Conservation (phyloP, 92 coral and sea anemone genomes). For the Phymanthus crucifer region DNA sequence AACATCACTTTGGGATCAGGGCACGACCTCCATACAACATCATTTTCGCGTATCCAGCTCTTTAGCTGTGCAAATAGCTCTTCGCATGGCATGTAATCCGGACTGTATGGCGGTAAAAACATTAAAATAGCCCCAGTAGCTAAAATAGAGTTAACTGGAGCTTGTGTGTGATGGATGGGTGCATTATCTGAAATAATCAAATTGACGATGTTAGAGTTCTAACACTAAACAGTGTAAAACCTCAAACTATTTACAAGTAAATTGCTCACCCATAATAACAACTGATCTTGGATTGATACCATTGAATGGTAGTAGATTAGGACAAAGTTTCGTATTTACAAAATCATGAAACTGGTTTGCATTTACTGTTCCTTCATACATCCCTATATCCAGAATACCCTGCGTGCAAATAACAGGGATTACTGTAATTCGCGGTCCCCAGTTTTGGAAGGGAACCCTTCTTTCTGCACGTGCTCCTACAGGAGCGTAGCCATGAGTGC, state of each 20-base stretch:
- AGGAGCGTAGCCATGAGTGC: no score
- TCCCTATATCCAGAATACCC: constrained; percentile 36
- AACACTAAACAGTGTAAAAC: no score
- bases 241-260: no score
- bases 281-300: constrained; percentile 48
- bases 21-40: constrained; percentile 46
- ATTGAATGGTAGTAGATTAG: constrained; percentile 38
- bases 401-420: constrained; percentile 38
- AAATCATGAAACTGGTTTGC: constrained; percentile 27
- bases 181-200: constrained; percentile 21
- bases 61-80: constrained; percentile 41
- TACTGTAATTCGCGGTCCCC: constrained; percentile 51
- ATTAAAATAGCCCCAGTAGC: constrained; percentile 31
- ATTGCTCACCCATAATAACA: constrained; percentile 18
- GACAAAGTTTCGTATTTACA: constrained; percentile 24
- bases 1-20: constrained; percentile 41
- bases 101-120: constrained; percentile 46
- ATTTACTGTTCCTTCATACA: constrained; percentile 33
- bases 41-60: constrained; percentile 40
- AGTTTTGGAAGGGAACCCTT: background rate
- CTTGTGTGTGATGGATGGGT: constrained; percentile 35
- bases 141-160: constrained; percentile 16
- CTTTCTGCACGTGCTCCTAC: no score
- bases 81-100: constrained; percentile 49
- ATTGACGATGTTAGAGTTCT: no score